Conservation (phyloP, 2,888 invertebrate species). For the Apocheima hispidaria region DNA sequence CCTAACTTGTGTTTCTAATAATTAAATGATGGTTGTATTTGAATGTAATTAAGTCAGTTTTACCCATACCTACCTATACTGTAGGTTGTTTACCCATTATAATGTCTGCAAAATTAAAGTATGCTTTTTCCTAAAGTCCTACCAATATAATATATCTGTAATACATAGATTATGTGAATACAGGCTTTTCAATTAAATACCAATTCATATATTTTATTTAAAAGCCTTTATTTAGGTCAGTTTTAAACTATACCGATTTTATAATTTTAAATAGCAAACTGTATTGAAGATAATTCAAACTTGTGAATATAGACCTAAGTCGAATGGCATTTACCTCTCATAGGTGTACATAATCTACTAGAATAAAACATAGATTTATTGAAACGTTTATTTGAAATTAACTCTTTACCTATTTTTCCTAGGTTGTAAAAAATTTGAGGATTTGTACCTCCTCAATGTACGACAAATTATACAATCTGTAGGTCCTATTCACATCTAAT, state of each 20-base stretch:
- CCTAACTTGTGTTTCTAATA: constrained; percentile 31
- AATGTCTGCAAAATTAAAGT: too few species aligned
- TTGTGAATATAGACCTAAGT: constrained; percentile 33
- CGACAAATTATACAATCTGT: not conserved
- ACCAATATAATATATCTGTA: too few species aligned
- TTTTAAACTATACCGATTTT: too few species aligned
- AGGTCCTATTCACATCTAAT: not conserved
- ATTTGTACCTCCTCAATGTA: not conserved
- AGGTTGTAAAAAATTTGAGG: not conserved
- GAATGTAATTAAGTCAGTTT: not conserved
- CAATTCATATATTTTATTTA: too few species aligned
- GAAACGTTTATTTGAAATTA: constrained; percentile 7
- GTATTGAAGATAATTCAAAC: constrained; percentile 6
- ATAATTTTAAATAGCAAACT: too few species aligned
- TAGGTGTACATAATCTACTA: constrained; percentile 40
- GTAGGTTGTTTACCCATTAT: too few species aligned
- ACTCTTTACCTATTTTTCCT: constrained; percentile 1
- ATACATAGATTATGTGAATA: too few species aligned
- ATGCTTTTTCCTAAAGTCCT: too few species aligned
- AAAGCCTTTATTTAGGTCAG: too few species aligned
- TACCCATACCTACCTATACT: too few species aligned
- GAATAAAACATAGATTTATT: constrained; percentile 11
- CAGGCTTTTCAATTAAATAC: too few species aligned
- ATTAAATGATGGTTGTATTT: constrained; percentile 1
- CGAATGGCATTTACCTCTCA: constrained; percentile 42